phyloP scores from a whole-genome alignment of 2,797 vertebrate species.

The Scyliorhinus canicula region DNA sequence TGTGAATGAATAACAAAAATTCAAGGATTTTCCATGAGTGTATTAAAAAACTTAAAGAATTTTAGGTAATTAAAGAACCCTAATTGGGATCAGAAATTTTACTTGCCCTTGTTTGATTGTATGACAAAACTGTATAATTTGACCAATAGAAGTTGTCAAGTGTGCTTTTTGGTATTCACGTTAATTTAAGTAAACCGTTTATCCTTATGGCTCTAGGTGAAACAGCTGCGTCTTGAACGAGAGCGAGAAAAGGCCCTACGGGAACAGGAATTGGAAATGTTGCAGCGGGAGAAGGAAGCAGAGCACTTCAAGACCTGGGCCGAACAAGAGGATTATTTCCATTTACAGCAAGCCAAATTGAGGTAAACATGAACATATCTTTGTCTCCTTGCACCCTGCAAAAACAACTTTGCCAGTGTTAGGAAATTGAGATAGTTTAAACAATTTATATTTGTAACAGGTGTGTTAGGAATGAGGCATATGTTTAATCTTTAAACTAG shows the following conservation, averaged over 20 bases:
- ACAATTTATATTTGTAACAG: too few species aligned
- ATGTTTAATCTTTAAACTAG: too few species aligned
- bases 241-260: conserved; percentile 94
- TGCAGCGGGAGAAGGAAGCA: conserved; percentile 93
- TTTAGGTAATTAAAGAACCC: neutral
- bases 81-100: neutral
- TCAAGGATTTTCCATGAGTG: neutral
- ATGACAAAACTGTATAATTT: neutral
- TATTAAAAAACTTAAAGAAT: neutral
- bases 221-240: conserved; percentile 87
- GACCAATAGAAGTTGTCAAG: neutral
- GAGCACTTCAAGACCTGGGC: conserved; percentile 99
- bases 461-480: too few species aligned
- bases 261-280: conserved; percentile 92
- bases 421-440: too few species aligned
- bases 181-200: neutral
- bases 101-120: neutral
- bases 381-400: too few species aligned
- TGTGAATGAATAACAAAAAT: neutral
- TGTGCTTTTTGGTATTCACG: neutral
- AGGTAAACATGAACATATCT: conserved; percentile 53
- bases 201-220: conserved; percentile 65
- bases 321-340: conserved; percentile 96
- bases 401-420: neutral
- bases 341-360: conserved; percentile 95